phyloP scores from a whole-genome alignment of 2,888 invertebrate species.

The Caenorhabditis panamensis region DNA sequence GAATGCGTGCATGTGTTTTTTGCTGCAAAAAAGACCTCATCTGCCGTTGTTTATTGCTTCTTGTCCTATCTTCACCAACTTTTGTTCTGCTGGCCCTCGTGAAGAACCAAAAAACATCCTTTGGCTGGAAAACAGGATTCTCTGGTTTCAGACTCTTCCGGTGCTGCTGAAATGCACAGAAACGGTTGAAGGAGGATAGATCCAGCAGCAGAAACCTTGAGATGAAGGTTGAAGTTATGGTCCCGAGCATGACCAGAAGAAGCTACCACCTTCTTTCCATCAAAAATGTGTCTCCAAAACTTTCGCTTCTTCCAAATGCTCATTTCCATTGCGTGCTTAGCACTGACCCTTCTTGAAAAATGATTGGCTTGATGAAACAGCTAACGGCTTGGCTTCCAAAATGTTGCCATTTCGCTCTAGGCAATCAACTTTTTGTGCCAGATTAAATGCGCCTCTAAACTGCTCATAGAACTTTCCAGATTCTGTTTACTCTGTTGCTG shows the following conservation, averaged over 20 bases:
- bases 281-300: neutral
- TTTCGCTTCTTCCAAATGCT: neutral
- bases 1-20: slow-evolving; percentile 33
- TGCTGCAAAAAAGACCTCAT: slow-evolving; percentile 49
- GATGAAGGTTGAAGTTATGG: too few relatives aligned
- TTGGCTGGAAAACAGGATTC: neutral
- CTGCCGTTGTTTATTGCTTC: slow-evolving; percentile 53
- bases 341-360: slow-evolving; percentile 31
- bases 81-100: slow-evolving; percentile 9
- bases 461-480: slow-evolving; percentile 34
- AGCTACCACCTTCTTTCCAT: neutral
- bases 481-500: slow-evolving; percentile 12
- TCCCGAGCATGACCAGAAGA: neutral
- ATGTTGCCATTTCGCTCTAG: slow-evolving; percentile 57
- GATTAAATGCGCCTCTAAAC: slow-evolving; percentile 44
- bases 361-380: slow-evolving; percentile 57
- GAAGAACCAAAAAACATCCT: slow-evolving; percentile 28
- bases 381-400: slow-evolving; percentile 17
- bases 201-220: too few relatives aligned
- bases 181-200: neutral
- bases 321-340: slow-evolving; percentile 5
- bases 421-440: slow-evolving; percentile 54
- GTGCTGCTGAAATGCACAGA: neutral
- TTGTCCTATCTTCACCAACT: slow-evolving; percentile 37
- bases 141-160: neutral